Base-by-base conservation (phyloP, 2,888 invertebrate genomes). In the Tinea trinotella region DNA sequence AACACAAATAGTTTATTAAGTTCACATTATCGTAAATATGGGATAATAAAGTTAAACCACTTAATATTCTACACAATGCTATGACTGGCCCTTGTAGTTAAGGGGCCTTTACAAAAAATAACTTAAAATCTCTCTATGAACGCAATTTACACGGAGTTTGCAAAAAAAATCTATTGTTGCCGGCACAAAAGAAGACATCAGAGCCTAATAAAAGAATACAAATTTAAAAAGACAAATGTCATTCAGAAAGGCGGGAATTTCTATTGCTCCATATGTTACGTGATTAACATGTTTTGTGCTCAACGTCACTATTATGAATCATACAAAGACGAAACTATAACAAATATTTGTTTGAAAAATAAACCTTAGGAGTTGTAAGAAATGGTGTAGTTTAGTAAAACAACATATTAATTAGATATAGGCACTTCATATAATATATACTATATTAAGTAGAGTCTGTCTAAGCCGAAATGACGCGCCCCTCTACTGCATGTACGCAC, bases 111-210 rank as follows among this genome's bases (percentile, higher is more conserved):
- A 63, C 59, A 56, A 63, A 70, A 76, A 76, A 74, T 58, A 61
- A 63, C 57, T 56, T 55, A 61, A 66, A 67, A 64, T 65, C 68
- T 64, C n/a, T n/a, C 65, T 70, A 69, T 64, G 66, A 67, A 65
- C 68, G 69, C 71, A 76, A 76, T 80, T 81, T 79, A 74, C 67
- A 72, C 65, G 68, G 63, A 63, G 63, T 59, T 68, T 70, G 81
- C 81, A 78, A 83, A 83, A 57, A 56, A 84, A 81, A 68, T 56
- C 74, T 58, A 74, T 83, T 84, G 82, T 83, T 66, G 59, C 64
- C 60, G 66, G 65, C 72, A 82, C 76, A 84, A 84, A 82, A 74
- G 84, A 83, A 84, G 84, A 84, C 76, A 79, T 84, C 82, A 78
- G 13, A 62, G 64, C 64, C 65, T 70, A 70, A 76, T 67, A 75